phyloP scores from a whole-genome alignment of 2,797 vertebrate species.

The Thunnus albacares region DNA sequence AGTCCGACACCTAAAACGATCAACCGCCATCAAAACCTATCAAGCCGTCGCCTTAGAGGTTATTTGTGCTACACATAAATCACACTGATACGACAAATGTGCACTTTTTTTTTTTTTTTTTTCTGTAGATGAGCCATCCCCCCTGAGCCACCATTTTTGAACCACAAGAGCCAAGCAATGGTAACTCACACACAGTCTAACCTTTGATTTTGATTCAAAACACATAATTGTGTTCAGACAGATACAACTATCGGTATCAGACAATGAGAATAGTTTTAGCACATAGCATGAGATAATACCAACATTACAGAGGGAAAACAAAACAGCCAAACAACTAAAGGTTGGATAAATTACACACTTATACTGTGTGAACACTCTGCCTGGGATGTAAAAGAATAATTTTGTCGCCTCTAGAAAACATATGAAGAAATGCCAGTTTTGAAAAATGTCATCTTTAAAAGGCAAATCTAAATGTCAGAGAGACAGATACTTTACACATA shows the following conservation, averaged over 20 bases:
- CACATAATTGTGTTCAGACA: constrained; percentile 1
- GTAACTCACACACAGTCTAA: constrained; percentile 29
- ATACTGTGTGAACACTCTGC: constrained; percentile 51
- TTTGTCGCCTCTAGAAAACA: constrained; percentile 76
- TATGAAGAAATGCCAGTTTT: constrained; percentile 79
- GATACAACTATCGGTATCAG: constrained; percentile 11
- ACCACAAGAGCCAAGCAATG: constrained; percentile 1
- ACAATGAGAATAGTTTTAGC: constrained; percentile 26
- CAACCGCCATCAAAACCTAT: constrained; percentile 53
- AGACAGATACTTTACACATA: constrained; percentile 81
- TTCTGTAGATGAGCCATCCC: constrained; percentile 52
- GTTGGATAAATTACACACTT: constrained; percentile 72
- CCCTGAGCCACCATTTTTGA: not conserved
- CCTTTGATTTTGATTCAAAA: constrained; percentile 10
- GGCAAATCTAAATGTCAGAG: constrained; percentile 85
- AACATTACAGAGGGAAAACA: constrained; percentile 39
- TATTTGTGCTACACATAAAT: constrained; percentile 52
- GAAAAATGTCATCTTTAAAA: constrained; percentile 85
- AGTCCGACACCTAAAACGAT: constrained; percentile 52
- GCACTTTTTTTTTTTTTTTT: constrained; percentile 27
- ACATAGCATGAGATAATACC: constrained; percentile 37
- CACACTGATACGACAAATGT: constrained; percentile 33
- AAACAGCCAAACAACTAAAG: constrained; percentile 61
- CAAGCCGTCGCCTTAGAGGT: constrained; percentile 35
- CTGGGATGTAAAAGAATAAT: constrained; percentile 71